Base-by-base conservation (phyloP, 2,888 invertebrate species). In the Brachyopa scutellaris region DNA sequence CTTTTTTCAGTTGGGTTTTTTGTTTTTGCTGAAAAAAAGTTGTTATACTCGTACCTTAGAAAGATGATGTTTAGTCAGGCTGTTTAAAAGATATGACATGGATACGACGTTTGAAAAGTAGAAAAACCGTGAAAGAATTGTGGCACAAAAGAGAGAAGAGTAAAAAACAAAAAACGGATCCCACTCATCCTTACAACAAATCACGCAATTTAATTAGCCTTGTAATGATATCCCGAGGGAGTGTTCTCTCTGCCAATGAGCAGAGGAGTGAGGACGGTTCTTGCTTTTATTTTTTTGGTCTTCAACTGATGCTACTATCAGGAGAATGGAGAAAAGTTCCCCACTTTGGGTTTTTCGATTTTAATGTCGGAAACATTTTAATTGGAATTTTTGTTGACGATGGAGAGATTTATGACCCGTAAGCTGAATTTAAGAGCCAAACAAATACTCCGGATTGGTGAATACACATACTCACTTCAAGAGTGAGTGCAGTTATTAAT, bases 201-300 rank as follows among this genome's bases (percentile, higher is more conserved):
- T 80, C 80, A 70, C 64, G 51, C 74, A 76, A 76, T 80, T 80
- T 69, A 80, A 80, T 80, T 80, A 80, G 76, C 80, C 69, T 76
- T 76, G 69, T 80, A 64, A 80, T 51, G 80, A 80, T 69, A 64
- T 59, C 80, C 76, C 80, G 17, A 38, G 76, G 80, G 80, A 76
- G 42, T 64, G 21, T 42, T 73, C 59, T 26, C 33, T 47, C 11
- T 19, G 2, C 19, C 7, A 64, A 6, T 26, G 26, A 26, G 21
- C 15, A 31, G 45, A n/a, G 4, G 8, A 19, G 26, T 38, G 31
- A 55, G 31, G 36, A 26, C 4, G n/a, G 5, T 15, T n/a, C n/a
- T n/a, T n/a, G n/a, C 31, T 36, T 38, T 26, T 15, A 11, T 47
- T 13, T 55, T 59, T 36, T 8, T 21, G 13, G 15, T 47, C n/a